phyloP scores from a whole-genome alignment of 1,140 invertebrate species.

The Aradophagus sp. region DNA sequence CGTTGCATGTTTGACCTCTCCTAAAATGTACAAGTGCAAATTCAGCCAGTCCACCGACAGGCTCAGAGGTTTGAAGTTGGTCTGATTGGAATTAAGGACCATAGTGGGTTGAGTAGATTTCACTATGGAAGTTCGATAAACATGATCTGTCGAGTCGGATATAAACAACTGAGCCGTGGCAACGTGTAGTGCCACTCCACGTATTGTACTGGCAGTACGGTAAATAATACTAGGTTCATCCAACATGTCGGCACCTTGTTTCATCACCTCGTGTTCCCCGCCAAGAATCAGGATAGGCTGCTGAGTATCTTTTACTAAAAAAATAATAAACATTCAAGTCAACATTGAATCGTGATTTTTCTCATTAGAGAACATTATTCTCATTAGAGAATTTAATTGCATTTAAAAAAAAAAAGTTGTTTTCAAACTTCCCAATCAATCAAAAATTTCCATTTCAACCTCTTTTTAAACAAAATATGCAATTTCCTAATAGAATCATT shows the following conservation, averaged over 20 bases:
- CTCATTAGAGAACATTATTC: too few species aligned
- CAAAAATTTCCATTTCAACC: too few species aligned
- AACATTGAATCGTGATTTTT: too few species aligned
- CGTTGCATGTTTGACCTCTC: conserved; percentile 77
- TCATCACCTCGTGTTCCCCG: conserved; percentile 80
- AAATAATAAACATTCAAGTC: too few species aligned
- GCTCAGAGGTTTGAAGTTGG: conserved; percentile 78
- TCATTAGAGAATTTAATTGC: too few species aligned
- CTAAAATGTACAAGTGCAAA: conserved; percentile 85
- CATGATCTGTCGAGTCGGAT: conserved; percentile 80
- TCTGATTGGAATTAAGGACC: conserved; percentile 77
- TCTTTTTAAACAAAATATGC: too few species aligned
- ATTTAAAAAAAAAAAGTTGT: too few species aligned
- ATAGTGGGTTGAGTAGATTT: conserved; percentile 69
- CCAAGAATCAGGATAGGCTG: conserved; percentile 84
- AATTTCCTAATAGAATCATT: too few species aligned
- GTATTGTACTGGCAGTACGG: conserved; percentile 66
- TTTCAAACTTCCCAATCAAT: too few species aligned
- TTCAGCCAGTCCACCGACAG: conserved; percentile 93
- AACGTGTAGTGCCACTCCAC: conserved; percentile 84
- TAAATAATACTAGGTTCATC: conserved; percentile 79
- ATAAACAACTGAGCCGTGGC: conserved; percentile 82
- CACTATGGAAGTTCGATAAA: conserved; percentile 76
- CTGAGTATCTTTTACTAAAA: conserved; percentile 76
- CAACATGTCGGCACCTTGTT: conserved; percentile 81